Evolutionary conservation across 2,113 vertebrate genomes (phyloP), one percentile per base, ranked within the genome.

Genomic region (Nicator chloris): DNA sequence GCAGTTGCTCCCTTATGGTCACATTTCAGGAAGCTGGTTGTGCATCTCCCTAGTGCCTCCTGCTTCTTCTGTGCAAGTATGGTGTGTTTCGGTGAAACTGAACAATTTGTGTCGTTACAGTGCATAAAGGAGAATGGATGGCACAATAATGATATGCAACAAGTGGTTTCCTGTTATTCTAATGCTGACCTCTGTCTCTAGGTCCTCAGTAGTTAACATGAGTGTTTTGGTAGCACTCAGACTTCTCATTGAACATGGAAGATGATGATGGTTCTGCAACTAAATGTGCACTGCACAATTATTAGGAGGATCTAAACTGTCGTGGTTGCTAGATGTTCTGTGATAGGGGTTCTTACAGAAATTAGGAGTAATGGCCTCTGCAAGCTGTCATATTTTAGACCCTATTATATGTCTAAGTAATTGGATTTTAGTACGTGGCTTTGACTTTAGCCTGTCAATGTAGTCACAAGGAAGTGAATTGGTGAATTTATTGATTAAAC

Each of bases 281-380:
- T 39, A 30, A 82, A 72, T 7, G 16, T 17, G 10, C 30, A 23
- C n/a, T 61, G 3, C 11, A 0, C 22, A 6, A 9, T 27, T 65
- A 20, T 42, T 47, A 20, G 0, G 9, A 47, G 30, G 24, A 28
- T 37, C 33, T 77, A 13, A 61, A 50, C 22, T 75, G 19, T 19
- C 1, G 0, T n/a, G 53, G 20, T 49, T 82, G 44, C 39, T 45
- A 3, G 8, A 1, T n/a, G 21, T 6, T 8, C 3, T 21, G 5
- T 10, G 9, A 20, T 22, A 59, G 51, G n/a, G 20, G 14, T n/a
- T 73, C 2, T 63, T 64, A 27, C 5, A 45, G 82, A 71, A 59
- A 39, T 10, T 2, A 7, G 59, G n/a, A 57, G n/a, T 50, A n/a
- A 21, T 27, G 22, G 15, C 9, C 39, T 92, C 57, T 77, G 57